These are phyloP conservation scores for Heteropelma amictum DNA, from an alignment of 2,888 invertebrate species.

Conservation along the genomic window DNA sequence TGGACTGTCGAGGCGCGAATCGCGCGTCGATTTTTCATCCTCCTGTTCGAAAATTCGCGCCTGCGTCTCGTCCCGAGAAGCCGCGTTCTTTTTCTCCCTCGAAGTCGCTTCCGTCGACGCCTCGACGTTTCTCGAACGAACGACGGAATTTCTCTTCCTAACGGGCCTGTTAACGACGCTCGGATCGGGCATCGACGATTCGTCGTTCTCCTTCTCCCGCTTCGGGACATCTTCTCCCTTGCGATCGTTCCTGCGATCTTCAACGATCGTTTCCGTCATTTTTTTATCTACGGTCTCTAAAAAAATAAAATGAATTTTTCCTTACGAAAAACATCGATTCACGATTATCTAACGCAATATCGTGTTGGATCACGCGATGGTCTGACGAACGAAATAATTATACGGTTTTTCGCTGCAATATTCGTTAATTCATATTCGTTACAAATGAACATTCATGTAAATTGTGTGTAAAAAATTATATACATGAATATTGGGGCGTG, in stretches of 20 bases:
- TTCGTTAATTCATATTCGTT: too few relatives aligned
- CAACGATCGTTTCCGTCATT: slow-evolving; percentile 3
- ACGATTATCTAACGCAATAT: too few relatives aligned
- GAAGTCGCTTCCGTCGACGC: neutral
- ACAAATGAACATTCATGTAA: too few relatives aligned
- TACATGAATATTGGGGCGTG: too few relatives aligned
- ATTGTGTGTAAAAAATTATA: too few relatives aligned
- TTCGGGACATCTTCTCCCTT: neutral
- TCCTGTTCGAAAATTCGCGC: neutral
- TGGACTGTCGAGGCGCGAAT: slow-evolving; percentile 40
- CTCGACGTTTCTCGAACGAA: slow-evolving; percentile 4
- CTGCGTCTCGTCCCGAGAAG: neutral
- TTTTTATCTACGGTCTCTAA: slow-evolving; percentile 9
- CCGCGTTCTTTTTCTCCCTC: neutral
- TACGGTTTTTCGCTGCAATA: too few relatives aligned
- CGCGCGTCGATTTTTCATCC: neutral
- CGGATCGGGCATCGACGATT: slow-evolving; percentile 1
- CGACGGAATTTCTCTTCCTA: slow-evolving; percentile 57
- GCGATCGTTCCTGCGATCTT: neutral
- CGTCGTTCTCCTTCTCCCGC: slow-evolving; percentile 34
- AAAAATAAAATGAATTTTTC: neutral
- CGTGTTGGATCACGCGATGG: too few relatives aligned
- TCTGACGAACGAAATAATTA: too few relatives aligned
- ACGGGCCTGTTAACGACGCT: slow-evolving; percentile 49
- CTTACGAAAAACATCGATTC: too few relatives aligned